Conservation (phyloP, 2,888 invertebrate species). For the Keiferia lycopersicella region DNA sequence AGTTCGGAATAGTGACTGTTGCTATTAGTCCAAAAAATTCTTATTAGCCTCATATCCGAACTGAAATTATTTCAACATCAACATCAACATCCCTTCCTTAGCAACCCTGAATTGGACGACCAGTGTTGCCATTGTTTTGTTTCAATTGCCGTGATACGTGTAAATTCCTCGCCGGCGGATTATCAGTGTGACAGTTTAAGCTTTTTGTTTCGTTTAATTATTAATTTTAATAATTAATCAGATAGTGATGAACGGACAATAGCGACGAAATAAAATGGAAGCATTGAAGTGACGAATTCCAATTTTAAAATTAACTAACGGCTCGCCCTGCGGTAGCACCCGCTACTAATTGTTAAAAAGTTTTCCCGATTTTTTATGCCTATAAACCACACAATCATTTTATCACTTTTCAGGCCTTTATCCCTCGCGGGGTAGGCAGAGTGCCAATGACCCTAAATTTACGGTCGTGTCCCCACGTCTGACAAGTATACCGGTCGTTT, state of each 20-base stretch:
- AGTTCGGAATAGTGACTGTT: too few relatives aligned
- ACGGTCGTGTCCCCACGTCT: too few relatives aligned
- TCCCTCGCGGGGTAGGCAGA: too few relatives aligned
- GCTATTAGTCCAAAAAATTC: too few relatives aligned
- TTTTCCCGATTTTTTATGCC: too few relatives aligned
- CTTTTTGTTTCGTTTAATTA: conserved; percentile 23
- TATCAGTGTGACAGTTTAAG: conserved; percentile 26
- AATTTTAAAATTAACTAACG: conserved; percentile 21
- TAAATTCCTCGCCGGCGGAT: conserved; percentile 29
- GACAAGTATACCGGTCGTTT: too few relatives aligned
- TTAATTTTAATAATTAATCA: conserved; percentile 25
- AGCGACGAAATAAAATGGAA: conserved; percentile 13
- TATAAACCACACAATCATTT: too few relatives aligned
- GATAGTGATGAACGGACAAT: conserved; percentile 14
- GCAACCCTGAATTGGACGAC: conserved; percentile 11
- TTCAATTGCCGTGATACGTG: conserved; percentile 44
- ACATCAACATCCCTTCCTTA: not conserved
- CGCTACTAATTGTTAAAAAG: too few relatives aligned
- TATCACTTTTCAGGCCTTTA: too few relatives aligned
- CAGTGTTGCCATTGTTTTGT: conserved; percentile 49
- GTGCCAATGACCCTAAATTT: too few relatives aligned
- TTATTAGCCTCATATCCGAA: not conserved
- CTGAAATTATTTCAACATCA: not conserved
- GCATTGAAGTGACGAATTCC: conserved; percentile 3
- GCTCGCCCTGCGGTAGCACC: too few relatives aligned